A percentile compares a stretch with the other conserved stretches of the same genome.
These are phyloP conservation scores for Pyrocephalus nanus DNA, from an alignment of 2,797 vertebrate genomes.

Conservation along the genomic window DNA sequence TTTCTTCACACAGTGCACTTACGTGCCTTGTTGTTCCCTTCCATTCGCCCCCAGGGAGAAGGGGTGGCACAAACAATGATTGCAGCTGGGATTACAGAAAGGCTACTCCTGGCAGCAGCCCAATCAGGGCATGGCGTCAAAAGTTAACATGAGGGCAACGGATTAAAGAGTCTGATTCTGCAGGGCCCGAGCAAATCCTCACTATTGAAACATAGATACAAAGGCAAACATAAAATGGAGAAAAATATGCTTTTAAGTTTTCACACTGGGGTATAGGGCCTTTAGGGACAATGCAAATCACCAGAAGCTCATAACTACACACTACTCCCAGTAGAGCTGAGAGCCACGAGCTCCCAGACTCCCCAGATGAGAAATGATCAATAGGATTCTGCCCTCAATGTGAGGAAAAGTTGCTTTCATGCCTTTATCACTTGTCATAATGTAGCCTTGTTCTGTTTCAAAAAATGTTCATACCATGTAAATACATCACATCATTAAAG, in stretches of 20 bases:
- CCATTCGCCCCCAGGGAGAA: not conserved
- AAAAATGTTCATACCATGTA: not conserved
- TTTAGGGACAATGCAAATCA: not conserved
- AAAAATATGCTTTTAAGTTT: not conserved
- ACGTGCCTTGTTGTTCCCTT: not conserved
- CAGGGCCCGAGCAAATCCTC: constrained; percentile 7
- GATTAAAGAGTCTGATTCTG: constrained; percentile 5
- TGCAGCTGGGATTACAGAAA: constrained; percentile 30
- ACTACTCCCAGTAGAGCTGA: not conserved
- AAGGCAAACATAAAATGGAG: not conserved
- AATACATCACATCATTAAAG: not conserved
- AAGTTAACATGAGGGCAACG: constrained; percentile 11
- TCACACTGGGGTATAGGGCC: not conserved
- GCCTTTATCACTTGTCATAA: not conserved
- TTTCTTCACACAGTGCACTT: not conserved
- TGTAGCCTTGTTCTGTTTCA: not conserved
- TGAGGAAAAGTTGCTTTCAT: not conserved
- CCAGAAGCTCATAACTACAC: not conserved
- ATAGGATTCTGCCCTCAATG: not conserved
- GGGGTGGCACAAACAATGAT: not conserved
- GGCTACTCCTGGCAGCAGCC: constrained; percentile 7
- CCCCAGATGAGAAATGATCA: not conserved
- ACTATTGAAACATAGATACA: not conserved
- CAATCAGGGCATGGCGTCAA: not conserved
- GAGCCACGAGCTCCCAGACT: not conserved